Conservation (phyloP, 2,888 invertebrate species). For the Eristalis arbustorum region DNA sequence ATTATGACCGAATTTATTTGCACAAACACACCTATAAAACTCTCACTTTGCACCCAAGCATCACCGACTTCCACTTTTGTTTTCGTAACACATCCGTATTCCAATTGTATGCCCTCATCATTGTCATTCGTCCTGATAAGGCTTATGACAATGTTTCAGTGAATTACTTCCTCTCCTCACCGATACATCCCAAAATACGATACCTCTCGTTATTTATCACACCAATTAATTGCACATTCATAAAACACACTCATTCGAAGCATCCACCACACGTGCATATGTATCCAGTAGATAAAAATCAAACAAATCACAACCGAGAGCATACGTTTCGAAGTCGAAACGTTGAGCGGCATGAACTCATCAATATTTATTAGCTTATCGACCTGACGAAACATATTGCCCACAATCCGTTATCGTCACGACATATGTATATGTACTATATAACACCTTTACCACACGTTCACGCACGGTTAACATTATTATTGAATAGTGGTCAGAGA, state of each 20-base stretch:
- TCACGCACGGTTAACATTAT: constrained; percentile 2
- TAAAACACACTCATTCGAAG: constrained; percentile 53
- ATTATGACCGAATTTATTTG: no score
- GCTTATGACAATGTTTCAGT: background rate
- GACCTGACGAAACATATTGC: constrained; percentile 20
- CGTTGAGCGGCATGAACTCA: constrained; percentile 26
- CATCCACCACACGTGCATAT: background rate
- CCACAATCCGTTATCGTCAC: background rate
- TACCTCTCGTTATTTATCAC: constrained; percentile 21
- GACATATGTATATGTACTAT: background rate
- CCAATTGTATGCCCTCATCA: background rate
- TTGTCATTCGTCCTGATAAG: background rate
- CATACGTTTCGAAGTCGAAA: constrained; percentile 5
- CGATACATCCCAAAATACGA: background rate
- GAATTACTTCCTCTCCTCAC: background rate
- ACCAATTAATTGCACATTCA: constrained; percentile 57
- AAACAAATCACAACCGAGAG: constrained; percentile 42
- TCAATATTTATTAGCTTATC: constrained; percentile 68
- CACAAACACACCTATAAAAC: no score
- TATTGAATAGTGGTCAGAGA: constrained; percentile 39
- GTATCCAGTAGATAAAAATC: constrained; percentile 5
- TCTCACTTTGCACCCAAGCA: no score
- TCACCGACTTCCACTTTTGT: no score
- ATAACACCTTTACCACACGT: background rate
- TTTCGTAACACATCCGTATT: background rate